Conservation (phyloP, 2,888 invertebrate species). For the Idaea aversata region DNA sequence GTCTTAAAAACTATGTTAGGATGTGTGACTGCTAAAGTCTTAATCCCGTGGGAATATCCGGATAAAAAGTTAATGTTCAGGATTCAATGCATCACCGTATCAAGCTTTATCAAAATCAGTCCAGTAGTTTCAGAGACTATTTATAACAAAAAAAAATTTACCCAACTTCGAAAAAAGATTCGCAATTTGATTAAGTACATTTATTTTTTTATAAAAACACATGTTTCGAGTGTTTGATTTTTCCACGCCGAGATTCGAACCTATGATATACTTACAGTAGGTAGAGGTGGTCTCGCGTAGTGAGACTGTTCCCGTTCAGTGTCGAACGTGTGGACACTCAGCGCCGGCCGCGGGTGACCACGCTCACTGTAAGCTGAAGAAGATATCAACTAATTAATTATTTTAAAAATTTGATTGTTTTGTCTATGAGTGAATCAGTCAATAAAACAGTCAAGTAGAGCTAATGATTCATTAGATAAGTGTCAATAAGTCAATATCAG, state of each 20-base stretch:
- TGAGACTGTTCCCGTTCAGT: conserved; percentile 6
- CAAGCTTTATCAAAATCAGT: neutral
- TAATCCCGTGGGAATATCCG: too few relatives aligned
- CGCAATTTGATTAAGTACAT: neutral
- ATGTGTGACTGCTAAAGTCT: too few relatives aligned
- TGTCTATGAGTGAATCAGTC: too few relatives aligned
- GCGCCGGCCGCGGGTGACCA: conserved; percentile 89
- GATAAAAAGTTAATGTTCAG: neutral
- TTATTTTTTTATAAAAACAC: neutral
- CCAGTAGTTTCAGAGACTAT: neutral
- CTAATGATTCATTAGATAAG: too few relatives aligned
- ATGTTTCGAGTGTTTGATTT: neutral
- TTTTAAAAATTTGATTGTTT: neutral
- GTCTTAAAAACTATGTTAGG: too few relatives aligned
- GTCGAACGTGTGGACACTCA: conserved; percentile 88
- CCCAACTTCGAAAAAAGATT: neutral
- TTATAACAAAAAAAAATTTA: neutral
- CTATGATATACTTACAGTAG: conserved; percentile 78
- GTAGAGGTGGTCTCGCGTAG: conserved; percentile 84
- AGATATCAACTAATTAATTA: neutral
- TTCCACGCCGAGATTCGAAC: neutral
- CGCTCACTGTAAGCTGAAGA: conserved; percentile 87
- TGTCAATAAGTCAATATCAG: too few relatives aligned
- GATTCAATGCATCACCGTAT: neutral
- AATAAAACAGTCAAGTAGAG: too few relatives aligned